Evolutionary conservation across 1,140 invertebrate species (phyloP), one percentile per base, ranked within the genome.

Genomic region (Globodera ellingtonae): DNA sequence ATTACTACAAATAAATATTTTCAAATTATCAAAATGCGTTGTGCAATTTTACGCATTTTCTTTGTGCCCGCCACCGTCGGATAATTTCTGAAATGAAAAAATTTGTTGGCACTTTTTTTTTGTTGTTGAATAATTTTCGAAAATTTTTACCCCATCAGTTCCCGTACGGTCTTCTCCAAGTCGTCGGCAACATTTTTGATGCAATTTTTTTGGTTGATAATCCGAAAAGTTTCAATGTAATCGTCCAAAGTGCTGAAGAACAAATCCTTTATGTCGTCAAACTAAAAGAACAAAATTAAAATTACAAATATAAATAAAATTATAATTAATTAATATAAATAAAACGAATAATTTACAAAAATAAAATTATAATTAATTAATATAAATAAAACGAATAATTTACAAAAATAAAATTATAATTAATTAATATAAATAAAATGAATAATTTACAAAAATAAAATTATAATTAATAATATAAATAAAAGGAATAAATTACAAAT

Each of bases 261-360:
- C 18, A 84, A 62, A n/a, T 84, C 82, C 78, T 84, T 84, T 3
- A 84, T 72, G 52, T 84, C 83, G 48, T 84, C 83, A 46, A 84
- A 84, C 83, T 82, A 24, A 70, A 82, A 81, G 46, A 46, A 9
- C 18, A 47, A 80, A 35, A 0, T 2, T 0, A 52, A 52, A 52
- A 52, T 52, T 10, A 9, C 3, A 9, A 52, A 52, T 52, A 52
- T 15, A 52, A 9, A 52, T 10, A 52, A 52, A 52, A 52, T 52
- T 0, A 52, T 3, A 52, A 52, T 15, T 52, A 15, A 52, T 2
- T n/a, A n/a, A 52, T 52, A 9, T 52, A n/a, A n/a, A 52, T 10
- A 52, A 52, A 52, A 52, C 5, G 5, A 52, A 10, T 15, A 9
- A 52, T 52, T 9, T 13, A 52, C 4, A 52, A 13, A 10, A 8